Conservation (phyloP, 2,797 vertebrate species). For the Pyrocephalus nanus region DNA sequence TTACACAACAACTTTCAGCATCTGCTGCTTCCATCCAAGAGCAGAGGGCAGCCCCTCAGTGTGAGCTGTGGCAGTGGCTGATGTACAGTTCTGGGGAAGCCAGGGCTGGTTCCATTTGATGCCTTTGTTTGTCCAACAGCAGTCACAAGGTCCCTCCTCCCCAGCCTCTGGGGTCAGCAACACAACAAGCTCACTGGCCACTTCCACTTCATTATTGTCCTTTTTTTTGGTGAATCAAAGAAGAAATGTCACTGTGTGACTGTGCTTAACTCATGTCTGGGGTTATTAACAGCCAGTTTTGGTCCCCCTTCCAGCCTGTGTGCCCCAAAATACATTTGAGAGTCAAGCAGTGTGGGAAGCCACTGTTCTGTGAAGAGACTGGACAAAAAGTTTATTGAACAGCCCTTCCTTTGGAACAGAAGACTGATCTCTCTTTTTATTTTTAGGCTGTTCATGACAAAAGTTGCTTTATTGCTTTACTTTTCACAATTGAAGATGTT, state of each 20-base stretch:
- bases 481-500: neutral
- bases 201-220: slow-evolving; percentile 14
- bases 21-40: neutral
- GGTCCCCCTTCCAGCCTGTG: neutral
- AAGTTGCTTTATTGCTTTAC: slow-evolving; percentile 17
- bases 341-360: neutral
- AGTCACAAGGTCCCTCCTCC: slow-evolving; percentile 14
- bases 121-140: neutral
- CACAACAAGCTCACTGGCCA: neutral
- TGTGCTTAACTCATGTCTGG: neutral
- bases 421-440: neutral
- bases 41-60: neutral
- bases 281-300: slow-evolving; percentile 22
- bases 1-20: neutral
- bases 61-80: neutral
- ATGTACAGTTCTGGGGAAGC: neutral
- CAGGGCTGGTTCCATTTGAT: neutral
- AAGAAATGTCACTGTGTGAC: neutral
- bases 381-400: slow-evolving; percentile 50
- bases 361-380: neutral
- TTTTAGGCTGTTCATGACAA: slow-evolving; percentile 33
- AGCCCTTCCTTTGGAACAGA: neutral
- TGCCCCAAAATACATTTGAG: neutral
- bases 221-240: neutral
- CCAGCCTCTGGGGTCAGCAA: neutral